These are phyloP conservation scores for Acanthosepion esculentum DNA, from an alignment of 2,888 invertebrate species.

Conservation along the genomic window DNA sequence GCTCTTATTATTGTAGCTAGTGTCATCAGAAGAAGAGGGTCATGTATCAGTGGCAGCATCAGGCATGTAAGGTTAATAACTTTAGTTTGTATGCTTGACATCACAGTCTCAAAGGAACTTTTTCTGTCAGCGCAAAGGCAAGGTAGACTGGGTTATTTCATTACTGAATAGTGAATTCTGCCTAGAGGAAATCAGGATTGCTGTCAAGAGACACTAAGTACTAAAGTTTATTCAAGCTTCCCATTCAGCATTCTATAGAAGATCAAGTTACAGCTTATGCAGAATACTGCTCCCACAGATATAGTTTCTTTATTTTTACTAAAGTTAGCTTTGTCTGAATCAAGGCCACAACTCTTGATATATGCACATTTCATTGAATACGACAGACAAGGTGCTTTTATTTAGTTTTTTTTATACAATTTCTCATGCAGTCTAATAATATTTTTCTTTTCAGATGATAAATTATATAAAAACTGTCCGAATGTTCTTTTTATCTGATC, in stretches of 20 bases:
- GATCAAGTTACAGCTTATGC: neutral
- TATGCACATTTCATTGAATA: too few species aligned
- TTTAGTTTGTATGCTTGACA: constrained; percentile 11
- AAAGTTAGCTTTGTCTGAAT: too few species aligned
- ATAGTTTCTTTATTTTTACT: neutral
- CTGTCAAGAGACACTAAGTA: neutral
- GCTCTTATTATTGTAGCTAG: neutral
- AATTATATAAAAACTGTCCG: too few species aligned
- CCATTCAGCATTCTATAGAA: neutral
- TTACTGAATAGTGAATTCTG: neutral
- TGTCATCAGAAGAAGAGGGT: neutral
- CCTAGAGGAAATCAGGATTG: neutral
- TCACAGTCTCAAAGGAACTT: neutral
- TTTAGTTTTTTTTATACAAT: too few species aligned
- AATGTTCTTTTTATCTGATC: too few species aligned
- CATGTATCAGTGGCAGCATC: neutral
- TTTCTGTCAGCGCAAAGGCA: neutral
- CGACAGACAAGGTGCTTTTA: too few species aligned
- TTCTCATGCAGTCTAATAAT: too few species aligned
- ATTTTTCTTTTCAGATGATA: too few species aligned
- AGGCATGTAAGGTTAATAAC: neutral
- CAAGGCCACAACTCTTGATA: too few species aligned
- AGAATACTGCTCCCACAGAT: neutral
- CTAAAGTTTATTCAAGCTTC: neutral
- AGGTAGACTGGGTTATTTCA: neutral